phyloP scores from a whole-genome alignment of 2,113 vertebrate genomes.

The Grus americana region DNA sequence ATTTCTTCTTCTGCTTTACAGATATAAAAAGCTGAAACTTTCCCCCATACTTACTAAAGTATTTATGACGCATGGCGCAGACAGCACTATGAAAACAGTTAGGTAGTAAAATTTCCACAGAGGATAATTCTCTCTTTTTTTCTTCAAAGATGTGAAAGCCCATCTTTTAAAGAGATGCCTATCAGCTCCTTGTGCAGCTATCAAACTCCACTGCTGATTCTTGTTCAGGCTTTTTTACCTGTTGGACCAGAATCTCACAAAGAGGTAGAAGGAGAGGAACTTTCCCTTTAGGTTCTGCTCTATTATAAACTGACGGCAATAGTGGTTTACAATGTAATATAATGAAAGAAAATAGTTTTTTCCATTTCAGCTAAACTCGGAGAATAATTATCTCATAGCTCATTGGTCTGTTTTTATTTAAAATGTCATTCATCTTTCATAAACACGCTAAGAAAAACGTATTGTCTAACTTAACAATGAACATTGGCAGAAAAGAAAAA shows the following conservation, averaged over 20 bases:
- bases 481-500: not conserved
- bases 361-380: not conserved
- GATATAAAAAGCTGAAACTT: not conserved
- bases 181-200: not conserved
- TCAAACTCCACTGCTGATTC: not conserved
- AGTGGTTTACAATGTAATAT: not conserved
- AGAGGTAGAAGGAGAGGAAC: not conserved
- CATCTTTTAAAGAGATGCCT: not conserved
- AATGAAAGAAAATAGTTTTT: not conserved
- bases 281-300: not conserved
- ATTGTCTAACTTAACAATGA: not conserved
- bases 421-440: not conserved
- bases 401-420: not conserved
- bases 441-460: not conserved
- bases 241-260: not conserved
- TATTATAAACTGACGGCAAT: not conserved
- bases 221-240: not conserved
- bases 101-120: not conserved
- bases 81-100: not conserved
- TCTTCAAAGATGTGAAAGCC: not conserved
- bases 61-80: not conserved
- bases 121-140: not conserved
- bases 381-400: not conserved
- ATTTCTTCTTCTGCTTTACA: not conserved
- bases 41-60: not conserved